phyloP scores from a whole-genome alignment of 2,797 vertebrate species.

The Betta splendens region DNA sequence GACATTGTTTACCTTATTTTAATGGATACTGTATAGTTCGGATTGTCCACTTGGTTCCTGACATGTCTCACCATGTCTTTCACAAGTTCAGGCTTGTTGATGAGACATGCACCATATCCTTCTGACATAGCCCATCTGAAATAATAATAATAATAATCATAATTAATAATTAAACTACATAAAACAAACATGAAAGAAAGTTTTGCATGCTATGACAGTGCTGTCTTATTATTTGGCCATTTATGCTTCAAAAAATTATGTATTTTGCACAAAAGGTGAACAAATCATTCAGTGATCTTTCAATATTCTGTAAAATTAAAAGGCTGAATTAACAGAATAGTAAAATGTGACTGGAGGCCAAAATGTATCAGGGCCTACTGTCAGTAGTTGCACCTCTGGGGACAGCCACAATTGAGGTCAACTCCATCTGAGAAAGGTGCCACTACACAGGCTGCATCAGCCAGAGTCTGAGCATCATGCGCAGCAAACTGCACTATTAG shows the following conservation, averaged over 20 bases:
- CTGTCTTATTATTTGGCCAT: neutral
- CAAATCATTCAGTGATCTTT: neutral
- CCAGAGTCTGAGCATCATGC: conserved; percentile 90
- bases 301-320: neutral
- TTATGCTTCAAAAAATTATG: conserved; percentile 1
- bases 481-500: conserved; percentile 97
- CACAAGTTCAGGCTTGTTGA: conserved; percentile 94
- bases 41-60: conserved; percentile 88
- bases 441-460: conserved; percentile 88
- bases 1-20: conserved; percentile 89
- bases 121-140: conserved; percentile 94
- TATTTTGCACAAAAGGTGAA: neutral
- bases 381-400: conserved; percentile 87
- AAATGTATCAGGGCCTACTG: neutral
- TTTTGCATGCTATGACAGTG: neutral
- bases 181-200: neutral
- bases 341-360: neutral
- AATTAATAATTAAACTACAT: neutral
- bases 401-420: conserved; percentile 98
- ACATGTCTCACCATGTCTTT: conserved; percentile 94
- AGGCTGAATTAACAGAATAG: neutral
- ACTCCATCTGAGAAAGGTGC: conserved; percentile 93
- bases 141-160: conserved; percentile 46
- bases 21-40: conserved; percentile 90
- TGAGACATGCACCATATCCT: conserved; percentile 95